Conservation (phyloP, 2,113 vertebrate species). For the Bucco capensis region DNA sequence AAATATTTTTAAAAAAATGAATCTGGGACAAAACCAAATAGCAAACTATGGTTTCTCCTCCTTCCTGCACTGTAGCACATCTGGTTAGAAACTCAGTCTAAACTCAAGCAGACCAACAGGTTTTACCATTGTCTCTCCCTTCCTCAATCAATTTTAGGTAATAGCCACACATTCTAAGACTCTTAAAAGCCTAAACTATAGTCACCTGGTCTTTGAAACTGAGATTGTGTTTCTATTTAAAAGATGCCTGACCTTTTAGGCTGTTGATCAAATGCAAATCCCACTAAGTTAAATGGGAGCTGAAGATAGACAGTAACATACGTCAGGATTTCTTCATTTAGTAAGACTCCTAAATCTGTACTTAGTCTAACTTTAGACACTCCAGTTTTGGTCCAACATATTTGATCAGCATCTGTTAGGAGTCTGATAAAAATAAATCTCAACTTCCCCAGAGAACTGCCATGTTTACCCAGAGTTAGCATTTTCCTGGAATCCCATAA, state of each 20-base stretch:
- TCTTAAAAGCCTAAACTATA: not conserved
- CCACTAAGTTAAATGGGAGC: conserved; percentile 26
- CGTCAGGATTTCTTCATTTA: conserved; percentile 47
- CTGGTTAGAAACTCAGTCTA: not conserved
- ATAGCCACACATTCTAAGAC: not conserved
- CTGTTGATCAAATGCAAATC: conserved; percentile 43
- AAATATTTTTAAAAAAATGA: not conserved
- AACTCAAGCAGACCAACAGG: not conserved
- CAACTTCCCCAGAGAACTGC: not conserved
- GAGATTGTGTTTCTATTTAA: conserved; percentile 48
- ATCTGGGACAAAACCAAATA: not conserved
- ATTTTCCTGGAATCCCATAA: not conserved
- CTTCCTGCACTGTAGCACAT: not conserved
- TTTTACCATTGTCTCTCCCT: not conserved
- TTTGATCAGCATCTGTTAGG: not conserved
- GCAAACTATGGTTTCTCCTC: not conserved
- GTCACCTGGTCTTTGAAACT: not conserved
- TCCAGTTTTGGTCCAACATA: conserved; percentile 34
- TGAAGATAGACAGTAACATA: conserved; percentile 36
- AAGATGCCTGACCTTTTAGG: conserved; percentile 40
- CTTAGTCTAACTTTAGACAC: conserved; percentile 51
- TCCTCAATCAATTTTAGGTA: not conserved
- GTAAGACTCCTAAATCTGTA: conserved; percentile 51
- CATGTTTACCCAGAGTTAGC: not conserved
- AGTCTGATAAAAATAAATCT: not conserved